These are phyloP conservation scores for Pycnonotus jocosus DNA, from an alignment of 2,113 vertebrate genomes.

Conservation along the genomic window DNA sequence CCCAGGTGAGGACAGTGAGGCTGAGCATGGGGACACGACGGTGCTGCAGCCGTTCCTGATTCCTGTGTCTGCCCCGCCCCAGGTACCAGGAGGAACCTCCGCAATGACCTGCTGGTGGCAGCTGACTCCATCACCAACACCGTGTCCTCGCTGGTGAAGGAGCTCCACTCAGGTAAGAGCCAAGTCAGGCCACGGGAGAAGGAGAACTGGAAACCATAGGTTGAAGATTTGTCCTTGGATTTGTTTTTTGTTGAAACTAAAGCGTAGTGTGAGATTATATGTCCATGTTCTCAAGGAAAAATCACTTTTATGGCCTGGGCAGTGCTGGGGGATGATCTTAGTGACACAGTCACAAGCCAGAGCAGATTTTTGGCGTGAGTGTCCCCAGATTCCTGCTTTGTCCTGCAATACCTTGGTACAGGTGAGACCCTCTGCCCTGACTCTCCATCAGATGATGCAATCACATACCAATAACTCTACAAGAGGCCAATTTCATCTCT, in stretches of 20 bases:
- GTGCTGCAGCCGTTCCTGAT: accelerated
- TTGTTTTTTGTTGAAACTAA: no score
- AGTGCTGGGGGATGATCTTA: neutral
- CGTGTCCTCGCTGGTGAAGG: slow-evolving; percentile 94
- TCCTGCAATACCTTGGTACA: accelerated
- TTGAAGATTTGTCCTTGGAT: neutral
- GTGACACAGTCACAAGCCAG: neutral
- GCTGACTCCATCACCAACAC: slow-evolving; percentile 97
- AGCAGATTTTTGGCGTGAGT: neutral
- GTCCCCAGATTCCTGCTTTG: neutral
- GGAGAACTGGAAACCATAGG: neutral
- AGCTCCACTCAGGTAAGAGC: slow-evolving; percentile 88
- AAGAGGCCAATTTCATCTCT: neutral
- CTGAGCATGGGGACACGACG: accelerated
- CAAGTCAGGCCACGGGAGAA: accelerated
- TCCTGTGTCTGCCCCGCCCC: neutral
- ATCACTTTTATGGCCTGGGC: neutral
- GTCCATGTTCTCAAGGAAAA: no score
- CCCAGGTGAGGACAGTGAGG: accelerated
- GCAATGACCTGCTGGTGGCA: slow-evolving; percentile 90
- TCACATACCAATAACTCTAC: accelerated
- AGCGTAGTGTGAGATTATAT: accelerated
- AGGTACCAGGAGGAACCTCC: slow-evolving; percentile 92
- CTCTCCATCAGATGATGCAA: neutral
- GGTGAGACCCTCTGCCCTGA: neutral